These are phyloP conservation scores for Aphaenogaster ashmeadi DNA, from an alignment of 1,140 invertebrate species.

Conservation along the genomic window DNA sequence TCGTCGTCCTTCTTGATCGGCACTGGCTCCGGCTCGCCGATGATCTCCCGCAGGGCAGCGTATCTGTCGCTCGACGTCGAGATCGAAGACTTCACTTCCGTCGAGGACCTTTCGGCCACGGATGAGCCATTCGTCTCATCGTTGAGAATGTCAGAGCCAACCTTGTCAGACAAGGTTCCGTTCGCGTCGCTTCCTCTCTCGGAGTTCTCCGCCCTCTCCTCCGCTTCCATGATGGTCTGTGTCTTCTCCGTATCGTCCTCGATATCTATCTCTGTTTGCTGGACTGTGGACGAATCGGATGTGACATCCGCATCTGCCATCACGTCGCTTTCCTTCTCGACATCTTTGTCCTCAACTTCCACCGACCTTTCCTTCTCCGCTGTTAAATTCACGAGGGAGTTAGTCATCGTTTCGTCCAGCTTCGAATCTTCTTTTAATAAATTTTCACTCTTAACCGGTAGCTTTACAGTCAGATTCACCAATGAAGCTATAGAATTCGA, in stretches of 20 bases:
- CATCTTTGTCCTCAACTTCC: constrained; percentile 53
- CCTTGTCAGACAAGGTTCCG: constrained; percentile 57
- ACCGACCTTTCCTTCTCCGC: constrained; percentile 27
- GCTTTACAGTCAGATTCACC: constrained; percentile 80
- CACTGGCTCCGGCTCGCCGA: constrained; percentile 79
- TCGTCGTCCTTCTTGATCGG: constrained; percentile 70
- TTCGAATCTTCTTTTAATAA: constrained; percentile 68
- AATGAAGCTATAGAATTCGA: constrained; percentile 75
- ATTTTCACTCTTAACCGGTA: constrained; percentile 73
- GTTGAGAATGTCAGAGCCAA: constrained; percentile 46
- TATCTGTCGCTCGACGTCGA: constrained; percentile 83
- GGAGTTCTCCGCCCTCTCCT: constrained; percentile 46
- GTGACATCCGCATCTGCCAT: constrained; percentile 34
- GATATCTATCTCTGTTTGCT: constrained; percentile 27
- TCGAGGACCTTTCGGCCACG: constrained; percentile 69
- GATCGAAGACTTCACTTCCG: constrained; percentile 79
- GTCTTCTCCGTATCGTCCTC: constrained; percentile 64
- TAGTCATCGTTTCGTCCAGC: constrained; percentile 39
- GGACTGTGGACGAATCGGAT: constrained; percentile 48
- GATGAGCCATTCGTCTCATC: constrained; percentile 75
- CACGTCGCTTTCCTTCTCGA: constrained; percentile 32
- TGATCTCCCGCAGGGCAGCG: constrained; percentile 84
- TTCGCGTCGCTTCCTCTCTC: constrained; percentile 65
- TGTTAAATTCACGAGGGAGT: background rate
- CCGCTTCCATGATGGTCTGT: constrained; percentile 29